Evolutionary conservation across 1,140 invertebrate species (phyloP).

Genomic region (Hyposmocoma kahamanoa): DNA sequence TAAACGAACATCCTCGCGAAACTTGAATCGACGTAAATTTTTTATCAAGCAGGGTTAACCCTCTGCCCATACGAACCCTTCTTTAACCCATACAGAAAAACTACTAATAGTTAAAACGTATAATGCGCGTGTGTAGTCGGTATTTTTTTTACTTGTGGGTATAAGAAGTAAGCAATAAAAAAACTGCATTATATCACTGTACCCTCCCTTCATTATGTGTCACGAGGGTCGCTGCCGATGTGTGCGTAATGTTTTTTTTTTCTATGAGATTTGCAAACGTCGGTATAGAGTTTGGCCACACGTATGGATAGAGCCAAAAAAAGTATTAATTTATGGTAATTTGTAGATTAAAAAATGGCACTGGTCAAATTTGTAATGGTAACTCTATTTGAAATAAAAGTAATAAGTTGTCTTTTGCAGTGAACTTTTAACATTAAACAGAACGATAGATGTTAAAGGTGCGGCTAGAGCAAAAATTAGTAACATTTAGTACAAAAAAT

Average conservation of each 20-base stretch:
- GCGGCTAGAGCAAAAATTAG: too few species aligned
- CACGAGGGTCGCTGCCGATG: conserved; percentile 37
- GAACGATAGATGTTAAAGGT: too few species aligned
- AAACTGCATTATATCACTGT: conserved; percentile 71
- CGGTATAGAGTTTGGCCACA: too few species aligned
- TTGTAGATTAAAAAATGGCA: too few species aligned
- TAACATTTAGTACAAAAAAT: too few species aligned
- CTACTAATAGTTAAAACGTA: conserved; percentile 68
- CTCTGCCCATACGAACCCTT: conserved; percentile 59
- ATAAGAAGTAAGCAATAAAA: conserved; percentile 69
- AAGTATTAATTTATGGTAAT: too few species aligned
- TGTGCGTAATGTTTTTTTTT: conserved; percentile 37
- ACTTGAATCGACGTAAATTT: conserved; percentile 57
- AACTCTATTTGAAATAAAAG: too few species aligned
- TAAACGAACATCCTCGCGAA: conserved; percentile 33
- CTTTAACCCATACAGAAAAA: conserved; percentile 46
- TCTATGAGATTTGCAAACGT: background rate
- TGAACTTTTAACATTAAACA: too few species aligned
- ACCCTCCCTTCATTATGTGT: conserved; percentile 63
- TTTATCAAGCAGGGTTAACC: conserved; percentile 59
- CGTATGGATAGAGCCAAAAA: too few species aligned
- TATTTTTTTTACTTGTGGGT: conserved; percentile 68
- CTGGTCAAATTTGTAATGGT: too few species aligned
- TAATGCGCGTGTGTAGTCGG: conserved; percentile 48
- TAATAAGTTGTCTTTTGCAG: too few species aligned